phyloP scores from a whole-genome alignment of 2,113 vertebrate genomes.

The Bolborhynchus lineola region DNA sequence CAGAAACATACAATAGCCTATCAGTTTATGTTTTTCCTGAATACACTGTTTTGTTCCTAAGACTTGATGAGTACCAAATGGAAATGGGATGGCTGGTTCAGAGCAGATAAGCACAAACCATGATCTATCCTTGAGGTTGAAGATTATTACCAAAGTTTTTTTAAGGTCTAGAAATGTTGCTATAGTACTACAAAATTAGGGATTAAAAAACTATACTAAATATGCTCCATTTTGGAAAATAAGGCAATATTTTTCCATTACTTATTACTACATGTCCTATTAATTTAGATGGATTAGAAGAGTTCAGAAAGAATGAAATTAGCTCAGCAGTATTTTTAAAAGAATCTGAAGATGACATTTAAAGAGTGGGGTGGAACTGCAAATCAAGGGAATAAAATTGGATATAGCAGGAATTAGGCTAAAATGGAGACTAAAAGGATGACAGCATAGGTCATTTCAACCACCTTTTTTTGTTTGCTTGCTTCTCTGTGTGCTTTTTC shows the following conservation, averaged over 20 bases:
- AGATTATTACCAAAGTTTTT: not conserved
- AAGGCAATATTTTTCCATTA: not conserved
- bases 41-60: not conserved
- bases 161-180: not conserved
- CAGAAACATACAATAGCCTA: not conserved
- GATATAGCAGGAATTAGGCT: not conserved
- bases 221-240: not conserved
- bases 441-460: not conserved
- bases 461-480: accelerated
- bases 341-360: not conserved
- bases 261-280: not conserved
- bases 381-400: not conserved
- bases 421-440: not conserved
- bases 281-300: not conserved
- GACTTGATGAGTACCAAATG: not conserved
- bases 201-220: not conserved
- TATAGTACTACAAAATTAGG: not conserved
- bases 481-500: not conserved
- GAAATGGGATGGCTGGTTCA: not conserved
- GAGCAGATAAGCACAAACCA: not conserved
- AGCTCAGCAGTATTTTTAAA: not conserved
- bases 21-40: not conserved
- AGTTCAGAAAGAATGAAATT: not conserved
- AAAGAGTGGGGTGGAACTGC: not conserved
- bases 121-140: not conserved